A percentile compares a stretch with the other conserved stretches of the same genome.
These are phyloP conservation scores for Parazoanthus swiftii DNA, from an alignment of 92 coral and sea anemone genomes.

Conservation along the genomic window DNA sequence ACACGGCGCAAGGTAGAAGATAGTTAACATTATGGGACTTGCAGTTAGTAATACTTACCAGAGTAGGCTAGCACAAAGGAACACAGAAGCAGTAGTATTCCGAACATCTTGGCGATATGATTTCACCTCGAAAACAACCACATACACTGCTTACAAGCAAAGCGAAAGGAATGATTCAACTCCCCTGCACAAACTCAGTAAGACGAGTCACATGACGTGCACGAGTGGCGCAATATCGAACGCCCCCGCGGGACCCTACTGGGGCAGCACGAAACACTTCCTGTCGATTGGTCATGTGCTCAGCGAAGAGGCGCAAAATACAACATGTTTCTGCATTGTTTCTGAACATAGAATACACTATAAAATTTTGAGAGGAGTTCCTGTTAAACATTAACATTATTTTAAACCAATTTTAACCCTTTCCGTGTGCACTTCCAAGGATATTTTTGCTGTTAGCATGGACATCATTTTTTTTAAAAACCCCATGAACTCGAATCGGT, in stretches of 20 bases:
- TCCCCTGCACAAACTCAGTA: background rate
- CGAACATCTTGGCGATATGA: background rate
- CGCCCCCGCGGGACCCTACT: background rate
- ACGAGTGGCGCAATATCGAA: background rate
- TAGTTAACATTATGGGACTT: background rate
- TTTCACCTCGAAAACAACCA: background rate
- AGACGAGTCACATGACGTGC: background rate
- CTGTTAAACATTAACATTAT: too few relatives aligned
- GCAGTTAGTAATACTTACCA: background rate
- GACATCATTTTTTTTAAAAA: too few relatives aligned
- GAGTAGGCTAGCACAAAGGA: background rate
- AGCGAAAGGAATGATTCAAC: background rate
- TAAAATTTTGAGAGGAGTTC: too few relatives aligned
- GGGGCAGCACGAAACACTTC: background rate
- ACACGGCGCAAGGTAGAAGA: background rate
- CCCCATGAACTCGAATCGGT: too few relatives aligned
- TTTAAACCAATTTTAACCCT: too few relatives aligned
- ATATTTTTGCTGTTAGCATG: too few relatives aligned
- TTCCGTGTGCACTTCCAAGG: too few relatives aligned
- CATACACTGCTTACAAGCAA: background rate
- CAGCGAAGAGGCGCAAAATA: too few relatives aligned
- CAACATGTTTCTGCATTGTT: too few relatives aligned
- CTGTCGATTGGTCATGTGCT: background rate
- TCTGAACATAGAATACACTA: too few relatives aligned
- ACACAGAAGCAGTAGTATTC: background rate